Conservation (phyloP, 2,797 vertebrate species). For the Molossus molossus region DNA sequence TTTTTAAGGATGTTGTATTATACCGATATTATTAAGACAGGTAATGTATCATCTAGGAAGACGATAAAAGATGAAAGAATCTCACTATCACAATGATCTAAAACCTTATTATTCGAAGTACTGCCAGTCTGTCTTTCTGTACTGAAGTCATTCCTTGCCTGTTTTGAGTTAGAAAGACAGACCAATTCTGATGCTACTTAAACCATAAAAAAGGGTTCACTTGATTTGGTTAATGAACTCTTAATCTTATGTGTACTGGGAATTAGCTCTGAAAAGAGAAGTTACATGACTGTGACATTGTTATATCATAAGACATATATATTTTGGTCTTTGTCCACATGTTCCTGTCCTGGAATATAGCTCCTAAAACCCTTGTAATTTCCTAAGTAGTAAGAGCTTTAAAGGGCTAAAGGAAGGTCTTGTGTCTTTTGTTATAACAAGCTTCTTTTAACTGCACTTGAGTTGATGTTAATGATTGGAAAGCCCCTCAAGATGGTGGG, state of each 20-base stretch:
- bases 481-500: not conserved
- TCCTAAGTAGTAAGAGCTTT: not conserved
- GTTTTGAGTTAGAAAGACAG: not conserved
- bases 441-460: not conserved
- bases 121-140: not conserved
- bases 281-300: not conserved
- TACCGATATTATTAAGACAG: not conserved
- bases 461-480: not conserved
- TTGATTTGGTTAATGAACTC: not conserved
- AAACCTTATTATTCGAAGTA: not conserved
- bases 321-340: too few species aligned
- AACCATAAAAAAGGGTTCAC: not conserved
- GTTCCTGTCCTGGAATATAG: too few species aligned
- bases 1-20: constrained; percentile 13
- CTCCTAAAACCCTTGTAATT: not conserved
- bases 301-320: not conserved
- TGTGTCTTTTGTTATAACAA: not conserved
- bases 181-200: not conserved
- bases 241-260: not conserved
- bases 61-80: not conserved
- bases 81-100: not conserved
- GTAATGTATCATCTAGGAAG: not conserved
- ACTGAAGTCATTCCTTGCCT: not conserved
- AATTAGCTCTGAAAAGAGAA: constrained; percentile 4
- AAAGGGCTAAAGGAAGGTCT: not conserved